A percentile compares a stretch with the other conserved stretches of the same genome.
phyloP scores from a whole-genome alignment of 1,140 invertebrate genomes.

The Aphelinus certus region DNA sequence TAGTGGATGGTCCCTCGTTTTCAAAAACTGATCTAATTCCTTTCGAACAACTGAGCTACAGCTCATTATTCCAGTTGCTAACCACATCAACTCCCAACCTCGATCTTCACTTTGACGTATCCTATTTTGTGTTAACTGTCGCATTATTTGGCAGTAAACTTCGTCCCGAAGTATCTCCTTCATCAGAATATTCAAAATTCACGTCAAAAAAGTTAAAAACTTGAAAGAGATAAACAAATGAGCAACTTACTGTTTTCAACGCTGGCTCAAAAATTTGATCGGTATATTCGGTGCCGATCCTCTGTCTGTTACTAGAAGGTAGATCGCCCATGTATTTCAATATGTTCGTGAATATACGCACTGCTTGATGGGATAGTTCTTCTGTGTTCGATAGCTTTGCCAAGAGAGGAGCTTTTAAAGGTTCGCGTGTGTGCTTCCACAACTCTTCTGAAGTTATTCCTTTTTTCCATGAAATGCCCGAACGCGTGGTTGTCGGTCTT shows the following conservation, averaged over 20 bases:
- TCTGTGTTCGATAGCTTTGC: slow-evolving; percentile 82
- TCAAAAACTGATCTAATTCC: slow-evolving; percentile 78
- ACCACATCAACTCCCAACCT: slow-evolving; percentile 94
- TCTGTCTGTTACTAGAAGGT: slow-evolving; percentile 77
- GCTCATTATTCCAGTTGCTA: slow-evolving; percentile 86
- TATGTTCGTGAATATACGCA: slow-evolving; percentile 80
- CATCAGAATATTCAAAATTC: slow-evolving; percentile 13
- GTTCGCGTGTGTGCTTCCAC: slow-evolving; percentile 86
- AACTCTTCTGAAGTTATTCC: slow-evolving; percentile 72
- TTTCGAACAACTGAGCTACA: slow-evolving; percentile 71
- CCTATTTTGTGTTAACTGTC: slow-evolving; percentile 90
- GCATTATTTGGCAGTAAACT: slow-evolving; percentile 94
- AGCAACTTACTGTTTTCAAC: slow-evolving; percentile 74
- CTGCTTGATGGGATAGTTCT: slow-evolving; percentile 78
- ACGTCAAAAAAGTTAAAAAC: slow-evolving; percentile 2
- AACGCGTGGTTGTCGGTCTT: slow-evolving; percentile 39
- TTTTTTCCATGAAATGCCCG: slow-evolving; percentile 69
- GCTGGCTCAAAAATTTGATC: slow-evolving; percentile 89
- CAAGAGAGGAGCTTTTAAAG: slow-evolving; percentile 85
- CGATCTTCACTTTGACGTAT: slow-evolving; percentile 85
- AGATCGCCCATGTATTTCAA: slow-evolving; percentile 97
- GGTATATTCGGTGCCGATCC: slow-evolving; percentile 80
- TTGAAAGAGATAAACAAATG: too few species aligned
- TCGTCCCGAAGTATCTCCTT: slow-evolving; percentile 88
- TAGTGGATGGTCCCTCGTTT: slow-evolving; percentile 79